A percentile compares a stretch with the other conserved stretches of the same genome.
Evolutionary conservation across 2,113 vertebrate genomes (phyloP).

Genomic region (Gracilinanus agilis): DNA sequence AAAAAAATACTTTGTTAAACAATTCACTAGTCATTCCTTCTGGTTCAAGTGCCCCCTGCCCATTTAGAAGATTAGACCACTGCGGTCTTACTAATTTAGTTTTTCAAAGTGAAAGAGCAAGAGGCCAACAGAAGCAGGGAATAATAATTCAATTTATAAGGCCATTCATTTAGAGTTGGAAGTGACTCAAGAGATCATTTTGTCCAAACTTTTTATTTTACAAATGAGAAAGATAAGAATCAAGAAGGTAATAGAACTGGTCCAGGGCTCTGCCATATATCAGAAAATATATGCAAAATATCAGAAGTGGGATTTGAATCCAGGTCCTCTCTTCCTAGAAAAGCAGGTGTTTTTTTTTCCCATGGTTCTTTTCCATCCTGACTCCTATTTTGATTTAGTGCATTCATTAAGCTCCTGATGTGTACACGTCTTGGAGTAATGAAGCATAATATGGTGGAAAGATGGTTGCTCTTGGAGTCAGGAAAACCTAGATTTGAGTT

Average conservation of each 20-base stretch:
- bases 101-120: not conserved
- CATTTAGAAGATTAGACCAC: not conserved
- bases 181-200: not conserved
- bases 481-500: not conserved
- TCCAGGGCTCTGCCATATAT: too few relatives aligned
- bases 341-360: not conserved
- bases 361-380: not conserved
- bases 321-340: not conserved
- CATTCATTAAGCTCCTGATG: not conserved
- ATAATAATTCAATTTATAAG: not conserved
- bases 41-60: not conserved
- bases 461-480: not conserved
- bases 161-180: not conserved
- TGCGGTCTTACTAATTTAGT: not conserved
- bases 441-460: not conserved
- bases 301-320: not conserved
- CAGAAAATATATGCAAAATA: too few relatives aligned
- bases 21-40: not conserved
- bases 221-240: not conserved
- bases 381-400: not conserved
- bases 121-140: not conserved
- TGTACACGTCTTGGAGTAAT: not conserved
- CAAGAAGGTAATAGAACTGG: not conserved
- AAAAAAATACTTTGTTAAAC: not conserved
- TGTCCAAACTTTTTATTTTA: not conserved